Evolutionary conservation across 2,888 invertebrate species (phyloP).

Genomic region (Plagiodera versicolora): DNA sequence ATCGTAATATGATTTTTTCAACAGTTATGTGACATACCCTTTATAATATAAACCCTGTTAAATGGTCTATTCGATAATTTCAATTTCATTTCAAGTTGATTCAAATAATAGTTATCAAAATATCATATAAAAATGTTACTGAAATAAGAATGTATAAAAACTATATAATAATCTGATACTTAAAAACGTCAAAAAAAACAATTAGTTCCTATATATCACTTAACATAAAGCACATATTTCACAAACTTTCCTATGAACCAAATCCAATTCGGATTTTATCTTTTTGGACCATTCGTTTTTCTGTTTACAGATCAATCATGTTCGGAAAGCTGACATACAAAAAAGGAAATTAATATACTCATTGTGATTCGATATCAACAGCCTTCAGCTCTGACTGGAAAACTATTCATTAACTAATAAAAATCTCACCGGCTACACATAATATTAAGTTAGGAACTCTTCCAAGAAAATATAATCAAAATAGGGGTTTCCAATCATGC

Average conservation of each 20-base stretch:
- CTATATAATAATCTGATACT: slow-evolving; percentile 7
- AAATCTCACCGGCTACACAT: slow-evolving; percentile 14
- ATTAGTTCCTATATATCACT: slow-evolving; percentile 20
- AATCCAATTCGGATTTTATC: slow-evolving; percentile 1
- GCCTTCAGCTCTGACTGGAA: neutral
- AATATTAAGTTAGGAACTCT: no score
- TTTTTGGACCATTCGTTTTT: slow-evolving; percentile 23
- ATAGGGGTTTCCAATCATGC: slow-evolving; percentile 2
- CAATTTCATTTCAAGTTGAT: neutral
- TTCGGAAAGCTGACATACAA: slow-evolving; percentile 49
- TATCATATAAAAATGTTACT: neutral
- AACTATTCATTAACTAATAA: slow-evolving; percentile 2
- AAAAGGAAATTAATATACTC: slow-evolving; percentile 10
- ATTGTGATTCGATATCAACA: neutral
- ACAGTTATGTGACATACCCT: no score
- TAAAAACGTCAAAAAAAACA: slow-evolving; percentile 22
- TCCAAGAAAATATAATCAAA: no score
- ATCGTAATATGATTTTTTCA: no score
- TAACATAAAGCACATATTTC: slow-evolving; percentile 33
- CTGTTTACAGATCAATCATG: slow-evolving; percentile 49
- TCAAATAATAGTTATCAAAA: neutral
- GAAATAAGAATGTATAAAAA: slow-evolving; percentile 2
- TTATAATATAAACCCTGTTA: no score
- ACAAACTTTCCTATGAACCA: slow-evolving; percentile 19
- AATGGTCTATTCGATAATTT: neutral